Evolutionary conservation across 2,888 invertebrate species (phyloP).

Genomic region (Cancer borealis): DNA sequence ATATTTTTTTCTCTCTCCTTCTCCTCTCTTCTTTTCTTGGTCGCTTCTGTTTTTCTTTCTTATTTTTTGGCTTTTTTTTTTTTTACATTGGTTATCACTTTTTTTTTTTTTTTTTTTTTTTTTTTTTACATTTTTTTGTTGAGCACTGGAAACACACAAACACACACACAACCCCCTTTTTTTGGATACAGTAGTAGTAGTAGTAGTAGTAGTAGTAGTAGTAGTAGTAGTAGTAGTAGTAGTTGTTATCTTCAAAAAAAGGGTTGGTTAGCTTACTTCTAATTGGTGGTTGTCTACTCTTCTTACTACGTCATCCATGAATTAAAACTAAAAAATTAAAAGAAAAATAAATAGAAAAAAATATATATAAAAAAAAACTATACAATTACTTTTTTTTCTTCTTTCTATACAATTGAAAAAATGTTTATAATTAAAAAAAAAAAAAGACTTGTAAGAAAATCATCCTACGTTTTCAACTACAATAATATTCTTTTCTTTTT

Average conservation of each 20-base stretch:
- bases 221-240: background rate
- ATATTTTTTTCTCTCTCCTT: slow-evolving; percentile 44
- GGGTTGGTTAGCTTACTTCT: slow-evolving; percentile 38
- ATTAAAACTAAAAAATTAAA: background rate
- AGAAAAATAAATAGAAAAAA: background rate
- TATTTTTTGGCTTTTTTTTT: background rate
- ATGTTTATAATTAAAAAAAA: background rate
- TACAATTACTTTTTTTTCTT: background rate
- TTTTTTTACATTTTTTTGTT: background rate
- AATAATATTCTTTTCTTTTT: background rate
- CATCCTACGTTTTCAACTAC: background rate
- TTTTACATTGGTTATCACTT: background rate
- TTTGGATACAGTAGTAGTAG: background rate
- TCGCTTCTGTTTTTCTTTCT: slow-evolving; percentile 9
- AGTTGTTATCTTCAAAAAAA: background rate
- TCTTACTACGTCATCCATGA: background rate
- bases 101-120: background rate
- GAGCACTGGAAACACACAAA: background rate
- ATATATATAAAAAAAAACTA: background rate
- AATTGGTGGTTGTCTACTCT: background rate
- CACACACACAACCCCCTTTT: background rate
- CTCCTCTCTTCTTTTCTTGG: slow-evolving; percentile 54
- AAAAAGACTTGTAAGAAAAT: background rate
- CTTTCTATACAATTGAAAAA: background rate
- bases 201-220: no score